Evolutionary conservation across 2,113 vertebrate species (phyloP).

Genomic region (Scatophagus argus): DNA sequence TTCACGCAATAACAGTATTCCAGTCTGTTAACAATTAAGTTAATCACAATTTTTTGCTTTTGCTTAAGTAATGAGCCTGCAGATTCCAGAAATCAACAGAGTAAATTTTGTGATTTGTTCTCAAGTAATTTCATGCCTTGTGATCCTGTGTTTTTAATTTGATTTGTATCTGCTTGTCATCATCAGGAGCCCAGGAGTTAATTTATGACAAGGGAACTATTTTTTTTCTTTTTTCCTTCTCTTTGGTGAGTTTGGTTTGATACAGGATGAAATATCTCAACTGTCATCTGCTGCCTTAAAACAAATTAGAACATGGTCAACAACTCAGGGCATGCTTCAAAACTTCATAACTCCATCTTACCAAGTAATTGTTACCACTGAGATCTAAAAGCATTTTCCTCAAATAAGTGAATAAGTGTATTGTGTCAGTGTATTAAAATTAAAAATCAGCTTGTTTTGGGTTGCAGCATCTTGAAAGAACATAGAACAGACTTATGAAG

Average conservation of each 20-base stretch:
- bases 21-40: constrained; percentile 55
- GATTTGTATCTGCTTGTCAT: constrained; percentile 26
- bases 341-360: constrained; percentile 5
- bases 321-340: neutral
- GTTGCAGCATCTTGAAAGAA: neutral
- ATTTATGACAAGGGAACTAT: neutral
- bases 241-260: too few relatives aligned
- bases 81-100: constrained; percentile 11
- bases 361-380: neutral
- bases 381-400: constrained; percentile 4
- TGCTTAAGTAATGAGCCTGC: constrained; percentile 50
- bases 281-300: constrained; percentile 6
- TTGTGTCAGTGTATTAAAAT: neutral
- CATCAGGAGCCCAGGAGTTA: neutral
- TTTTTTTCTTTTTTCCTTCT: neutral
- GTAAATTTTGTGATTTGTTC: constrained; percentile 27
- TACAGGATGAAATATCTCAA: constrained; percentile 12
- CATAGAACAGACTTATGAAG: neutral
- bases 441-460: constrained; percentile 7
- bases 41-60: constrained; percentile 64
- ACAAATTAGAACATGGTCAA: too few relatives aligned
- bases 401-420: constrained; percentile 6
- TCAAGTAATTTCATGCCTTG: constrained; percentile 32
- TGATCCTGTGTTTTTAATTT: constrained; percentile 34
- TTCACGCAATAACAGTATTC: constrained; percentile 25